Evolutionary conservation across 2,888 invertebrate species (phyloP), one percentile per base, ranked within the genome.

Genomic region (Chloroclysta siterata): DNA sequence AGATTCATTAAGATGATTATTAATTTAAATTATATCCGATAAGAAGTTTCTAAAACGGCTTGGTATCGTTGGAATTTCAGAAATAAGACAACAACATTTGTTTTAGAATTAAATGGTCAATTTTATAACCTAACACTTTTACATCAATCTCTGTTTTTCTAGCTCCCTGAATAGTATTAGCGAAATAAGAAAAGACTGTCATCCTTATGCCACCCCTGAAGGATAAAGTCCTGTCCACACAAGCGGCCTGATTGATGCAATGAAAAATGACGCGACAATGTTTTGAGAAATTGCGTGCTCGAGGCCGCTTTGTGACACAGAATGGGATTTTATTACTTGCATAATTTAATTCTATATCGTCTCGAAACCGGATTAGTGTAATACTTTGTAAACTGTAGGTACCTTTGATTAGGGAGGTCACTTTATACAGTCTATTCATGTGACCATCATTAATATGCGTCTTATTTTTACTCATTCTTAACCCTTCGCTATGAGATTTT

Each of bases 221-320:
- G 57, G 48, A 71, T 71, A 71, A 76, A 76, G 74, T 69, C 64
- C 66, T 67, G 76, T 82, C 75, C 75, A 78, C 78, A 85, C 78
- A 84, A 84, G 81, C 82, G 80, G 75, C 73, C 87, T 90, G 91
- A 92, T 93, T 92, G 93, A 93, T 84, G 91, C 89, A 87, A 89
- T 91, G 92, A 93, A 88, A 91, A 92, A 93, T 92, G 93, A 91
- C 75, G 89, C 89, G 89, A 90, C 86, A 90, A 90, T 85, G 87
- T 91, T 91, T 87, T 89, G 91, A 91, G 87, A 90, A 91, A 90
- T 90, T 84, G 86, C 87, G 84, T 84, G 79, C 84, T 85, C 70
- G 71, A 82, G 79, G 81, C 79, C 77, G 80, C 82, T 82, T 81
- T 85, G 86, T 81, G 72, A 79, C 73, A 79, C 77, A 83, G 82